Percentiles rank a stretch among this genome's conserved stretches.
phyloP scores from a whole-genome alignment of 2,797 vertebrate genomes.

The Cygnus olor region DNA sequence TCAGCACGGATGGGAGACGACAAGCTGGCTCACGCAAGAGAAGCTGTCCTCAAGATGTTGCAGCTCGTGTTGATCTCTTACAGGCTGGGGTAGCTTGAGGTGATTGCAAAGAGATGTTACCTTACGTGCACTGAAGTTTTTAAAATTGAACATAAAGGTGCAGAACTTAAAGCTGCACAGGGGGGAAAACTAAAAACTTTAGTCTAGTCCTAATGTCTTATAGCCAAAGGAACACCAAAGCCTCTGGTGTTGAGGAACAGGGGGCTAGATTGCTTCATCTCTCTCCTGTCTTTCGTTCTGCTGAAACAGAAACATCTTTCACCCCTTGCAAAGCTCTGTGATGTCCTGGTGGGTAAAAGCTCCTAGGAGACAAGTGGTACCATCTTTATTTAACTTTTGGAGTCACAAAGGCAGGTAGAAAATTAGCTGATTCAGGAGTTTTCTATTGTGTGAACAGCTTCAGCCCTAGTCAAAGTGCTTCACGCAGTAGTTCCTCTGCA shows the following conservation, averaged over 20 bases:
- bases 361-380: neutral
- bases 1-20: neutral
- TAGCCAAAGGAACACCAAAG: neutral
- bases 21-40: neutral
- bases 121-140: neutral
- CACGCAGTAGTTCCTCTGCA: neutral
- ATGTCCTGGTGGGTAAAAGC: neutral
- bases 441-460: neutral
- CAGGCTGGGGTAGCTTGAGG: neutral
- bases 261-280: neutral
- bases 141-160: neutral
- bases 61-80: neutral
- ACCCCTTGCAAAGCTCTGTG: neutral
- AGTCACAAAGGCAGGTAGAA: neutral
- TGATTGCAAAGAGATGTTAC: neutral
- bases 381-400: neutral
- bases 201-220: neutral
- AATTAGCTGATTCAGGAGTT: neutral
- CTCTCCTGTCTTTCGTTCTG: neutral
- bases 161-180: neutral
- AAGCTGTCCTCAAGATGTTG: neutral
- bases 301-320: neutral
- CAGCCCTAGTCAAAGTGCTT: neutral
- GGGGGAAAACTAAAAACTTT: neutral
- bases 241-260: fast-evolving